phyloP scores from a whole-genome alignment of 2,113 vertebrate species.

The Geococcyx californianus region DNA sequence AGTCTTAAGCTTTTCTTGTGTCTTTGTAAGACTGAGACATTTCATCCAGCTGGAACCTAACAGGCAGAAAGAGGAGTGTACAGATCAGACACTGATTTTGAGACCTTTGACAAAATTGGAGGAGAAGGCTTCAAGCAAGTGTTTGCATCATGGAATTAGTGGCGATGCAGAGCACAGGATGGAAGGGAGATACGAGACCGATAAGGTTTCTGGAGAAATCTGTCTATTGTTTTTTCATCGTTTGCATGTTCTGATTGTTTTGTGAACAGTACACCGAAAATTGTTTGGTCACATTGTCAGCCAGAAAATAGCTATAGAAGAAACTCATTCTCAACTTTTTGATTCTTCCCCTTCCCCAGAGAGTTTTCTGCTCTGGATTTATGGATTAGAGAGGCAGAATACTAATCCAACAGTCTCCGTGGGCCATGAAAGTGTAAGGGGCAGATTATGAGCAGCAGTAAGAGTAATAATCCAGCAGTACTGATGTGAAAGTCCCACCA shows the following conservation, averaged over 20 bases:
- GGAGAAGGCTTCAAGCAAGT: background rate
- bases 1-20: background rate
- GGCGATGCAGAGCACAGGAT: background rate
- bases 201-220: background rate
- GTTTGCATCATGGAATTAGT: fast-evolving
- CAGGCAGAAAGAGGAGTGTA: background rate
- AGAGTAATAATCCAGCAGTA: background rate
- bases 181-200: background rate
- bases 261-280: background rate
- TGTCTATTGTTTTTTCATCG: background rate
- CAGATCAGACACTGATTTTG: background rate
- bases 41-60: background rate
- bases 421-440: background rate
- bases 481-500: background rate
- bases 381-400: background rate
- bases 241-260: background rate
- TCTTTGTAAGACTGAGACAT: background rate
- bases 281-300: background rate
- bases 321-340: background rate
- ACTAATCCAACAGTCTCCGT: background rate
- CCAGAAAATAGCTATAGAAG: background rate
- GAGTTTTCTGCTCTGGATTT: background rate
- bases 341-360: background rate
- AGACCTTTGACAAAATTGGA: background rate
- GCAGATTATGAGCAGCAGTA: background rate